Evolutionary conservation across 2,797 vertebrate genomes (phyloP).

Genomic region (Merluccius polli): DNA sequence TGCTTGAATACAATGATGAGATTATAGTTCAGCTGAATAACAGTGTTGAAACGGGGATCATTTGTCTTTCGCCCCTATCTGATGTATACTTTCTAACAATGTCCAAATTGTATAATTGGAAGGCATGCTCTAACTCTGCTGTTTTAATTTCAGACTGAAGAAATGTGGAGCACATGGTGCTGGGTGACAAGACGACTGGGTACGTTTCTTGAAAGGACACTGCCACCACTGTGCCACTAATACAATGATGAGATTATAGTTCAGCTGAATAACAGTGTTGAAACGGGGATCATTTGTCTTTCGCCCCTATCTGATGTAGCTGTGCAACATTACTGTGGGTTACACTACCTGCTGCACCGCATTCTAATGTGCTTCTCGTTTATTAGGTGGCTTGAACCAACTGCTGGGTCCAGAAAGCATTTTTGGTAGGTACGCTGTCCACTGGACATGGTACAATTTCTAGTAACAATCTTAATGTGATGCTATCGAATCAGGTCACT

Average conservation of each 20-base stretch:
- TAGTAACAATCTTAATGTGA: constrained; percentile 47
- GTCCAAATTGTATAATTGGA: background rate
- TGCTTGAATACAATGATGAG: constrained; percentile 61
- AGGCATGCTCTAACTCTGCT: background rate
- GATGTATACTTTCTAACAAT: constrained; percentile 34
- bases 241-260: constrained; percentile 84
- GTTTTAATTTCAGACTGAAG: background rate
- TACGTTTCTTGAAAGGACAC: background rate
- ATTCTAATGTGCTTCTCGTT: background rate
- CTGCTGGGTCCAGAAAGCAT: background rate
- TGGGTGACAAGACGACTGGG: background rate
- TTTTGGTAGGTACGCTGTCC: constrained; percentile 33
- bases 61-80: constrained; percentile 75
- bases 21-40: constrained; percentile 72
- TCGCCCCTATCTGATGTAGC: constrained; percentile 86
- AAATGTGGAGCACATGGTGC: background rate
- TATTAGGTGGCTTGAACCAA: background rate
- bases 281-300: constrained; percentile 65
- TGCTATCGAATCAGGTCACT: constrained; percentile 79
- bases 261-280: constrained; percentile 79
- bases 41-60: constrained; percentile 43
- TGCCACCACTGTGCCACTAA: background rate
- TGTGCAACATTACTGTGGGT: accelerated
- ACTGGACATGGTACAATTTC: too few relatives aligned
- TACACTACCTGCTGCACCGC: background rate